Base-by-base conservation (phyloP, 2,797 vertebrate genomes). In the Lepus townsendii region DNA sequence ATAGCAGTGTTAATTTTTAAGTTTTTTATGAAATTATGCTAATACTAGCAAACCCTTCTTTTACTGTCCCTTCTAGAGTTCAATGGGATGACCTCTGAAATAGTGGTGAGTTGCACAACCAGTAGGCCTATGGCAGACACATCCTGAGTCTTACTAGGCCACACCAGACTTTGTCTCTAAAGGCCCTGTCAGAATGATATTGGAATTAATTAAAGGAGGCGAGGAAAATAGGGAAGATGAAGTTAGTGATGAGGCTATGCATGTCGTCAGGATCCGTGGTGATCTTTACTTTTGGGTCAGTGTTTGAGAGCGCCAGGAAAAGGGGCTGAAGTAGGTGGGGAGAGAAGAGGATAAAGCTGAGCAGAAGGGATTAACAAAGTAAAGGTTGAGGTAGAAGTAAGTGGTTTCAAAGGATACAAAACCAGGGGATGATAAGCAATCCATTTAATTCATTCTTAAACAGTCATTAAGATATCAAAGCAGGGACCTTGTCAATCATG, bases 381-480 rank as follows among this genome's bases (percentile, higher is more conserved):
- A 75, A 93, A 88, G 19, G 47, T 47, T 71, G 12, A 83, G 54
- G 63, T 42, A 30, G 42, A 85, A 16, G 83, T 82, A 88, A 92
- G 17, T 88, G 13, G 5, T 52, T 94, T 93, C 35, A 78, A 68
- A 69, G 42, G 6, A 24, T 69, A 57, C 13, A 83, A 88, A 90
- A 50, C 42, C 57, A 68, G 90, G 16, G 42, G 66, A 38, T 69
- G 30, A 75, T 35, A 83, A 94, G 30, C 2, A 11, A 93, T 93
- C 2, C 22, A 66, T 54, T 79, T 90, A 80, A 92, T 92, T 95
- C 92, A 30, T 83, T 90, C 60, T 91, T 83, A 88, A 65, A n/a
- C 2, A 62, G 65, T 47, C 60, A 66, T 79, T 83, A 83, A 50
- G n/a, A 86, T 83, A 91, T 30, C 50, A 68, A 78, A 47, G 26